phyloP scores from a whole-genome alignment of 2,888 invertebrate genomes.

The Neoascia interrupta region DNA sequence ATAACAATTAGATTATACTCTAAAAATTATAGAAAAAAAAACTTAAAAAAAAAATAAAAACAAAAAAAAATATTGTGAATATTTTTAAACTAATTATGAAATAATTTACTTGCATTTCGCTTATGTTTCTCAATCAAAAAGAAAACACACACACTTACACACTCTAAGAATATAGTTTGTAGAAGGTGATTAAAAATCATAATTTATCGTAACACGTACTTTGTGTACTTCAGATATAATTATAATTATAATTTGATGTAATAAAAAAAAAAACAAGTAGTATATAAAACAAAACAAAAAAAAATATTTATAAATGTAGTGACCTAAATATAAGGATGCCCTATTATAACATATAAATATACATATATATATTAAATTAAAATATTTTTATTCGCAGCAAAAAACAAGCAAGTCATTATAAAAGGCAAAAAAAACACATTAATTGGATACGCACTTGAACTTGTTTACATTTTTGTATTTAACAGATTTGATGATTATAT shows the following conservation, averaged over 20 bases:
- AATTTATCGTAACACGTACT: constrained; percentile 54
- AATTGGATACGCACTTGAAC: constrained; percentile 47
- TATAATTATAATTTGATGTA: constrained; percentile 55
- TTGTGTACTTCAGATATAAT: constrained; percentile 60
- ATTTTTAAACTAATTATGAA: constrained; percentile 71
- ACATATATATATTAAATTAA: constrained; percentile 64
- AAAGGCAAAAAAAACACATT: too few relatives aligned
- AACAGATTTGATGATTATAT: constrained; percentile 31
- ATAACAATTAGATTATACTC: constrained; percentile 46
- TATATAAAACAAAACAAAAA: constrained; percentile 51
- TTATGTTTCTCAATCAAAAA: constrained; percentile 60
- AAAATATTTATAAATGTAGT: constrained; percentile 65
- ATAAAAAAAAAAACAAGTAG: constrained; percentile 58
- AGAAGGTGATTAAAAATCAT: constrained; percentile 60
- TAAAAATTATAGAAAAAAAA: constrained; percentile 54
- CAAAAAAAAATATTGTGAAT: constrained; percentile 73
- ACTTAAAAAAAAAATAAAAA: constrained; percentile 56
- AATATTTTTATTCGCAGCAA: constrained; percentile 60
- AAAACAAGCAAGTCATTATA: constrained; percentile 64
- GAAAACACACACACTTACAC: constrained; percentile 39
- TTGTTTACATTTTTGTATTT: constrained; percentile 58
- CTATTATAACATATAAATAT: constrained; percentile 54
- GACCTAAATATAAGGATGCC: constrained; percentile 64
- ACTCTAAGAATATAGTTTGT: constrained; percentile 53
- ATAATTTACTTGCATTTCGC: constrained; percentile 67